Evolutionary conservation across 2,888 invertebrate genomes (phyloP), one percentile per base, ranked within the genome.

Genomic region (Scaptomyza cyrtandrae): DNA sequence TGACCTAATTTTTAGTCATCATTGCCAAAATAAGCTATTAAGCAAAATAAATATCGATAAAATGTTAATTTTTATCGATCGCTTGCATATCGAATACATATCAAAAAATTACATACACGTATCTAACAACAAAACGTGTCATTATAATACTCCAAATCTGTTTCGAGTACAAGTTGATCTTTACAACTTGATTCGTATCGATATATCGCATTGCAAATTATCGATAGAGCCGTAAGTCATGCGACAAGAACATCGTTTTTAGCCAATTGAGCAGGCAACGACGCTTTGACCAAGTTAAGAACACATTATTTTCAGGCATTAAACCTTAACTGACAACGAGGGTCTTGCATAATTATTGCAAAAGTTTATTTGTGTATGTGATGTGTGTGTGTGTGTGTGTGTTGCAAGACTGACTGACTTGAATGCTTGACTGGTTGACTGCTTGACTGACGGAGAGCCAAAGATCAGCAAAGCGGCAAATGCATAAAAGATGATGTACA

Each of bases 401-500:
- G 54, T 72, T 69, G 71, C 72, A 61, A 3, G 33, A 41, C 24
- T 35, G 27, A 53, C 16, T 57, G 49, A 35, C 46, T 43, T 54
- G 58, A 49, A 37, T 16, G 39, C n/a, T 19, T 48, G 44, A 50
- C 31, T 44, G 68, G 4, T 37, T 64, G 59, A 52, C 24, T 44
- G 69, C 6, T 33, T 65, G 56, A 65, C 58, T 45, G 59, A 45
- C 48, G 29, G 48, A 55, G 67, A 55, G 67, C 50, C 55, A 75
- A 59, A 78, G 78, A 75, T 78, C 78, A 68, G 78, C 53, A 62
- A 67, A 78, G 61, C 75, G 74, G 74, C 59, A 73, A 73, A 74
- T 58, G 62, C 62, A 75, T 60, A 73, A 73, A 73, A 78, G 71
- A 85, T 78, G 88, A 85, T 79, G 80, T 67, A 75, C 83, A 58